These are phyloP conservation scores for Tethya wilhelma DNA, from an alignment of 37 sponge, comb jelly and placozoan genomes.

Conservation along the genomic window DNA sequence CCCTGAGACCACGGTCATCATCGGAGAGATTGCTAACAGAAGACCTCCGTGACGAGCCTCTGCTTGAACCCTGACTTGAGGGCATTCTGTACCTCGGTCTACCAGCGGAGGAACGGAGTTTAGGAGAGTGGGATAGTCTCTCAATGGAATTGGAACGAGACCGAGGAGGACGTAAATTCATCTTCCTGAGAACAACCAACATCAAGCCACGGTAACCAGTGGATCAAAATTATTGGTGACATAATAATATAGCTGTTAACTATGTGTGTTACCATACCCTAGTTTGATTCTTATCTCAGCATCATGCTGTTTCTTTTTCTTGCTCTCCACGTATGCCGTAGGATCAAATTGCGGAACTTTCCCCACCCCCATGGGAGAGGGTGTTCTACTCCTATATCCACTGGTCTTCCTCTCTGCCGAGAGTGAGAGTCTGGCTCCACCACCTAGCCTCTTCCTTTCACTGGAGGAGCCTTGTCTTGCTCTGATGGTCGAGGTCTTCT, in stretches of 20 bases:
- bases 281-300: conserved; percentile 21
- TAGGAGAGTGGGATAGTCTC: conserved; percentile 21
- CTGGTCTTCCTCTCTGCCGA: neutral
- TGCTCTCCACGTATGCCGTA: conserved; percentile 78
- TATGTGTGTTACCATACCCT: conserved; percentile 23
- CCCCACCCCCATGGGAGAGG: conserved; percentile 18
- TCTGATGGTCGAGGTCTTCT: neutral
- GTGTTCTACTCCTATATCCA: neutral
- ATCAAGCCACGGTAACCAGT: too few relatives aligned
- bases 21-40: neutral
- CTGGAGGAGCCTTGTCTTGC: neutral
- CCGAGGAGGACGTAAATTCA: neutral
- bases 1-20: neutral
- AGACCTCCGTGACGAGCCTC: conserved; percentile 40
- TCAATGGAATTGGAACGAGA: conserved; percentile 72
- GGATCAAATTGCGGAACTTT: conserved; percentile 75
- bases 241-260: neutral
- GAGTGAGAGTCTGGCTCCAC: too few relatives aligned
- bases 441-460: neutral
- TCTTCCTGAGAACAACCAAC: too few relatives aligned
- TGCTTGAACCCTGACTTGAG: conserved; percentile 27
- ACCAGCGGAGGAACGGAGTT: conserved; percentile 4
- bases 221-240: too few relatives aligned
- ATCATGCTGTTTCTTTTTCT: conserved; percentile 57
- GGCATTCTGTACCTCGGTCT: neutral